phyloP scores from a whole-genome alignment of 2,113 vertebrate genomes.

The Rhizomys pruinosus region DNA sequence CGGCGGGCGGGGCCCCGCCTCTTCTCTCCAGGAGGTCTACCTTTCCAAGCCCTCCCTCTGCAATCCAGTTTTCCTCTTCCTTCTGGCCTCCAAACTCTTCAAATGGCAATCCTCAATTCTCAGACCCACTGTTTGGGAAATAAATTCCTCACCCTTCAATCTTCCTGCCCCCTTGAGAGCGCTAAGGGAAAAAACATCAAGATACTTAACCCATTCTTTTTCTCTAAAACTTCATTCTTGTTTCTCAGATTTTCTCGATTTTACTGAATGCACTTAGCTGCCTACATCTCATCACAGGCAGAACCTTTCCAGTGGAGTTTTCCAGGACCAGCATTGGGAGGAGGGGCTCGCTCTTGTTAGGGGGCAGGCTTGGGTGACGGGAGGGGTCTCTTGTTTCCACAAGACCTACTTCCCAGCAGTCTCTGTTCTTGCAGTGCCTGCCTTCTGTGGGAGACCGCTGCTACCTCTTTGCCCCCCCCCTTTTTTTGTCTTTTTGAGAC shows the following conservation, averaged over 20 bases:
- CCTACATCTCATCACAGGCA: not conserved
- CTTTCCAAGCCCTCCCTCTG: constrained; percentile 34
- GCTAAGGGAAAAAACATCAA: not conserved
- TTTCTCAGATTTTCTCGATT: not conserved
- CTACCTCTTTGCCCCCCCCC: too few species aligned
- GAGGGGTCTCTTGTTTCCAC: not conserved
- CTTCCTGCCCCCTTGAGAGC: not conserved
- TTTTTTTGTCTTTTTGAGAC: too few species aligned
- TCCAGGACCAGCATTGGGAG: not conserved
- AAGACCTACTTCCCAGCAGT: not conserved
- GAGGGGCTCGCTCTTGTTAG: not conserved
- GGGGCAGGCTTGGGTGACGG: not conserved
- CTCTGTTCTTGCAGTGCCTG: not conserved
- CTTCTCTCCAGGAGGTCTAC: constrained; percentile 59
- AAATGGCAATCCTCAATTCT: not conserved
- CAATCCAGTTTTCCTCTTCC: not conserved
- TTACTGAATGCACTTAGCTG: not conserved
- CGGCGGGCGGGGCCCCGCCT: constrained; percentile 51
- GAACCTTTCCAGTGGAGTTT: not conserved
- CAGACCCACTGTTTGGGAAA: not conserved
- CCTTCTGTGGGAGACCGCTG: not conserved
- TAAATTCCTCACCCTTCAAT: not conserved
- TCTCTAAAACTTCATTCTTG: not conserved
- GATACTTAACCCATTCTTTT: not conserved
- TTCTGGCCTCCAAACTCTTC: not conserved